A percentile compares a stretch with the other conserved stretches of the same genome.
phyloP scores from a whole-genome alignment of 2,113 vertebrate species.

The Heptranchias perlo region DNA sequence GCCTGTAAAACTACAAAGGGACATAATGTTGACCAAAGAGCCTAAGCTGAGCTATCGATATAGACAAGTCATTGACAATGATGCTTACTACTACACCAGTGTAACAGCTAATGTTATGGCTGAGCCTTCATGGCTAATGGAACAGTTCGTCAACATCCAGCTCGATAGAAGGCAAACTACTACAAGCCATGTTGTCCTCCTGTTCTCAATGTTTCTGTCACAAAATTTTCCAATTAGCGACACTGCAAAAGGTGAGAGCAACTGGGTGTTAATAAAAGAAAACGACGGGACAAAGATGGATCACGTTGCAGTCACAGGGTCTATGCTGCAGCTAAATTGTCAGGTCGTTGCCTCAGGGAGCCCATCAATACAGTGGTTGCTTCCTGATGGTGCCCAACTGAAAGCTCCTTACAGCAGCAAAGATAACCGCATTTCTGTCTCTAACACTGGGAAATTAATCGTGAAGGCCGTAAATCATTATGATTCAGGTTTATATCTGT shows the following conservation, averaged over 20 bases:
- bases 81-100: conserved; percentile 78
- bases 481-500: conserved; percentile 76
- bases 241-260: conserved; percentile 44
- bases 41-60: conserved; percentile 61
- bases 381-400: conserved; percentile 69
- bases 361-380: conserved; percentile 62
- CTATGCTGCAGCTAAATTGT: conserved; percentile 60
- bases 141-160: conserved; percentile 65
- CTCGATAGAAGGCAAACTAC: conserved; percentile 73
- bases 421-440: conserved; percentile 60
- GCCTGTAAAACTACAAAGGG: conserved; percentile 68
- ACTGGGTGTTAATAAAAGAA: conserved; percentile 76
- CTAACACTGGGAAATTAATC: conserved; percentile 58
- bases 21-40: conserved; percentile 51
- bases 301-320: conserved; percentile 59
- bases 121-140: conserved; percentile 76
- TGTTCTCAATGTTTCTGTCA: conserved; percentile 53
- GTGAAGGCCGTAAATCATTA: conserved; percentile 54
- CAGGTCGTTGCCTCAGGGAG: conserved; percentile 64
- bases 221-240: conserved; percentile 48
- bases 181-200: conserved; percentile 60
- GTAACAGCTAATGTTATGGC: conserved; percentile 65
- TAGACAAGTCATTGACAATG: conserved; percentile 64
- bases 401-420: conserved; percentile 53
- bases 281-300: conserved; percentile 45